Evolutionary conservation across 2,797 vertebrate species (phyloP), one percentile per base, ranked within the genome.

Genomic region (Odontamblyopus rebecca): DNA sequence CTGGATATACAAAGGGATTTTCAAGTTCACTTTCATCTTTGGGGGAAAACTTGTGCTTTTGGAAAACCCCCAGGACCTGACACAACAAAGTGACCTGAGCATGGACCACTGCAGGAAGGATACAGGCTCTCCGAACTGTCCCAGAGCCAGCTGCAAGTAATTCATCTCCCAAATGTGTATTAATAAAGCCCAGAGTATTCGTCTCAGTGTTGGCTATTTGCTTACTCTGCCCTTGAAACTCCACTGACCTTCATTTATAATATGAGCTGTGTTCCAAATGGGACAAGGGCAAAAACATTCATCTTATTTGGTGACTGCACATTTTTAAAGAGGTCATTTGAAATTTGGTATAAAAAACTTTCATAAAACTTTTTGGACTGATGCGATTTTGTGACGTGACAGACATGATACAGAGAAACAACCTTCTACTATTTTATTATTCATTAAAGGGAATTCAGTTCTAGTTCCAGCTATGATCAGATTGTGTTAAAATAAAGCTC

Each of bases 11-110:
- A 83, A 84, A 87, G 80, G 72, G 70, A 72, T 85, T 75, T 74
- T 87, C 81, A 81, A 87, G 85, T 89, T 87, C 85, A 88, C 81
- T 86, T 88, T 82, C 85, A 82, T 4, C 82, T 38, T 85, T 69
- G 78, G 75, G 15, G 81, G 82, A 82, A 71, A 66, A 87, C 67
- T 64, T 59, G 79, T 80, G 82, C 85, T 79, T 75, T 71, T 62
- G 79, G 77, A 83, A 83, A 72, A 56, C 85, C 84, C 86, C 85
- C 19, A 57, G 75, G 79, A 82, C 35, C 35, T 85, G 79, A 77
- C 29, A 50, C 79, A 77, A 77, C 74, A 87, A 83, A 85, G 80
- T 83, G 87, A 90, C 85, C 84, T 69, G 79, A 26, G 56, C 63
- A 73, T 69, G 74, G 63, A 63, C 71, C 74, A 74, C 76, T 56